phyloP scores from a whole-genome alignment of 2,888 invertebrate species.

The Lypha dubia region DNA sequence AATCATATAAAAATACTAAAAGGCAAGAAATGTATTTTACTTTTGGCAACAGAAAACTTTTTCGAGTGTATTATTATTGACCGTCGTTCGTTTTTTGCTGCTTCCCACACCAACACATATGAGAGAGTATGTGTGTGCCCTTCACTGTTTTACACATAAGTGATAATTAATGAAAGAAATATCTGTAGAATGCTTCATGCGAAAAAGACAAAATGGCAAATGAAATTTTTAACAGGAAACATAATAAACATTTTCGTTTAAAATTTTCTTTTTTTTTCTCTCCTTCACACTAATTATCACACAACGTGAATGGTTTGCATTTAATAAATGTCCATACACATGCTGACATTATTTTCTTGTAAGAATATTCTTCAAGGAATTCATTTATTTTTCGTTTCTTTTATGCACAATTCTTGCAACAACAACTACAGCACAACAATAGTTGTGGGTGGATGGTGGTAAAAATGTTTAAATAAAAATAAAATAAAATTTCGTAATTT shows the following conservation, averaged over 20 bases:
- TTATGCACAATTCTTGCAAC: neutral
- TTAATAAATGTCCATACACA: slow-evolving; percentile 28
- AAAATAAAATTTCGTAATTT: too few species aligned
- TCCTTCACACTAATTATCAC: slow-evolving; percentile 56
- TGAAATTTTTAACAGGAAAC: slow-evolving; percentile 28
- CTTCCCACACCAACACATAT: too few species aligned
- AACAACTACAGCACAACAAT: neutral
- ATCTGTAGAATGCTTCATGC: neutral
- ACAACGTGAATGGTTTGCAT: slow-evolving; percentile 43
- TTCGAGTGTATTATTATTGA: too few species aligned
- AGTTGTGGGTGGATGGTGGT: slow-evolving; percentile 1
- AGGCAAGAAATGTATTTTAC: too few species aligned
- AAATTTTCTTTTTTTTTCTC: slow-evolving; percentile 11
- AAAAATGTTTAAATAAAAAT: slow-evolving; percentile 9
- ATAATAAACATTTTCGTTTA: slow-evolving; percentile 1
- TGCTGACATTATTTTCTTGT: neutral
- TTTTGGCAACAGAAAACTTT: too few species aligned
- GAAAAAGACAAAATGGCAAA: slow-evolving; percentile 26
- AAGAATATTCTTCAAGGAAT: slow-evolving; percentile 37
- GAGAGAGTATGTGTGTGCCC: neutral
- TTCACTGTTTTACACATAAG: too few species aligned
- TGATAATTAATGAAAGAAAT: neutral
- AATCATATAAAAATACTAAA: too few species aligned
- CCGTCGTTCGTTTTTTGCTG: too few species aligned
- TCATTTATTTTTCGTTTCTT: slow-evolving; percentile 26